Evolutionary conservation across 23 tunicate species (phyloP).

Genomic region (Clavelina lepadiformis): DNA sequence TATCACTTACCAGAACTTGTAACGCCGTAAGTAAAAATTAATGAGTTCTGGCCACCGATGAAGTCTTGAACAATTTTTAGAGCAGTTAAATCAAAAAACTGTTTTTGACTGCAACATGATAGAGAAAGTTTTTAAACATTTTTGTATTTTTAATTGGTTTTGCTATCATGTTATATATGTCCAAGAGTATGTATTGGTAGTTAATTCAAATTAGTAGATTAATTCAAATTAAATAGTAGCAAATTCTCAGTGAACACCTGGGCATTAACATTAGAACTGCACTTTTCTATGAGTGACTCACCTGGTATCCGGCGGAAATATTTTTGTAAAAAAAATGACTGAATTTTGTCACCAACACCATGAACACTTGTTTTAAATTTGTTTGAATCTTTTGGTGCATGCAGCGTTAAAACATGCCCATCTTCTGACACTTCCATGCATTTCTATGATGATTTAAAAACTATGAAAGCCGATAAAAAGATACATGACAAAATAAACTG

Average conservation of each 20-base stretch:
- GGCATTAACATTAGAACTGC: no score
- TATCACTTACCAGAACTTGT: slow-evolving; percentile 78
- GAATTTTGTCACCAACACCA: slow-evolving; percentile 42
- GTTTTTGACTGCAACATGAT: slow-evolving; percentile 85
- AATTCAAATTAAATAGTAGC: no score
- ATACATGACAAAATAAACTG: no score
- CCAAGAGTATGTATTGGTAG: no score
- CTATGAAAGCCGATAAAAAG: no score
- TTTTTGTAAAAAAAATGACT: slow-evolving; percentile 48
- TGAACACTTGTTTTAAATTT: slow-evolving; percentile 41
- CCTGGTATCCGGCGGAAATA: slow-evolving; percentile 42
- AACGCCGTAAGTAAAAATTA: slow-evolving; percentile 92
- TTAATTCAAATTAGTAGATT: no score
- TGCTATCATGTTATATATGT: no score
- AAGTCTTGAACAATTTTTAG: slow-evolving; percentile 60
- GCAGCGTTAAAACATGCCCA: slow-evolving; percentile 25
- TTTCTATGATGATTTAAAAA: no score
- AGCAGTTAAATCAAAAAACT: slow-evolving; percentile 61
- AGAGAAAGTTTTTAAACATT: no score
- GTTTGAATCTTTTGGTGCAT: slow-evolving; percentile 66
- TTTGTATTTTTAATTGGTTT: no score
- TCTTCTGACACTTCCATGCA: slow-evolving; percentile 56
- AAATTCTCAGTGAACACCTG: no score
- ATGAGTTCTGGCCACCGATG: slow-evolving; percentile 55
- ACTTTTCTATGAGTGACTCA: no score